These are phyloP conservation scores for Tiliacea aurago DNA, from an alignment of 2,888 invertebrate genomes.

Conservation along the genomic window DNA sequence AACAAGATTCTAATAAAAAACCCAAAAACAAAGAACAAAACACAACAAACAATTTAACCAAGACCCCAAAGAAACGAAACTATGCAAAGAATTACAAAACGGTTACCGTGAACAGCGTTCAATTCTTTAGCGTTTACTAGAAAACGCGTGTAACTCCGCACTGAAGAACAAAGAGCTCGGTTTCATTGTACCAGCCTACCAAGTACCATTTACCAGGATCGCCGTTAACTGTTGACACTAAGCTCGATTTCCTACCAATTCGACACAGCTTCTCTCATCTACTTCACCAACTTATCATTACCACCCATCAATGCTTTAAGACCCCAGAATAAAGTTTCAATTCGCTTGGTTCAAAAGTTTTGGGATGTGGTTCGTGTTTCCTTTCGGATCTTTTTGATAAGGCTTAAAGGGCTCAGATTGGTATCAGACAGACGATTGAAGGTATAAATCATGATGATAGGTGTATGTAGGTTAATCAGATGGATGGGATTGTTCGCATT, in stretches of 20 bases:
- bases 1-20: slow-evolving; percentile 37
- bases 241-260: slow-evolving; percentile 87
- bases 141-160: slow-evolving; percentile 78
- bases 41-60: slow-evolving; percentile 59
- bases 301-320: slow-evolving; percentile 49
- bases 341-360: slow-evolving; percentile 42
- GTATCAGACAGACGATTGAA: slow-evolving; percentile 71
- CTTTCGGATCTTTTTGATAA: slow-evolving; percentile 81
- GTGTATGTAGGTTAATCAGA: slow-evolving; percentile 66
- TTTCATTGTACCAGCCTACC: slow-evolving; percentile 66
- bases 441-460: slow-evolving; percentile 71
- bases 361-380: slow-evolving; percentile 59
- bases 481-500: slow-evolving; percentile 49
- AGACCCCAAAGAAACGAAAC: slow-evolving; percentile 39
- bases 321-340: slow-evolving; percentile 65
- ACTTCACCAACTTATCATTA: slow-evolving; percentile 67
- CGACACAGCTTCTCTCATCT: slow-evolving; percentile 83
- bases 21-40: slow-evolving; percentile 11
- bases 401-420: slow-evolving; percentile 66
- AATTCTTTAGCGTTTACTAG: slow-evolving; percentile 55
- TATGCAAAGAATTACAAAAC: slow-evolving; percentile 58
- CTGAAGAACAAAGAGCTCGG: slow-evolving; percentile 78
- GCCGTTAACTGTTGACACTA: slow-evolving; percentile 89
- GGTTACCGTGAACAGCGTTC: slow-evolving; percentile 57
- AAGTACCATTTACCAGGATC: slow-evolving; percentile 60